Evolutionary conservation across 2,797 vertebrate species (phyloP).

Genomic region (Phalloptychus januarius): DNA sequence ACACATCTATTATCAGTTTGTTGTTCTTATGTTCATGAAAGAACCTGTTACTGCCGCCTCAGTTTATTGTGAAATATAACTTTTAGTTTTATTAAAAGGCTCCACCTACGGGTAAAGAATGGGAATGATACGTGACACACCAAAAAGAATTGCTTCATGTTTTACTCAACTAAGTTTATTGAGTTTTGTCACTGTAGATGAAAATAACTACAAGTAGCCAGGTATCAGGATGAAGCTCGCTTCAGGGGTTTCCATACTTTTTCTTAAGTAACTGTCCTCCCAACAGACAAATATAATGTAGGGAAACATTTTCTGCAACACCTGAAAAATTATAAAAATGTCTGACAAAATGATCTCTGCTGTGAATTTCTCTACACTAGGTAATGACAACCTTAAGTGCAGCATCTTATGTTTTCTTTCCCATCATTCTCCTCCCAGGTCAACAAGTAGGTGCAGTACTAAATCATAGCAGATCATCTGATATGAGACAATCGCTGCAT

Average conservation of each 20-base stretch:
- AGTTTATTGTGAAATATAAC: background rate
- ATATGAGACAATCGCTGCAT: slow-evolving; percentile 44
- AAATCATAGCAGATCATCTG: slow-evolving; percentile 55
- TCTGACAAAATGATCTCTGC: background rate
- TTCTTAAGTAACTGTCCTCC: background rate
- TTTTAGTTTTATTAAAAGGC: background rate
- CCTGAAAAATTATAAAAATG: background rate
- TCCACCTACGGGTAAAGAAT: background rate
- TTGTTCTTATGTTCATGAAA: background rate
- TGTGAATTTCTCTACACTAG: background rate
- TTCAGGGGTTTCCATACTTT: background rate
- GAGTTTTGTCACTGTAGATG: background rate
- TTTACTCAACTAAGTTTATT: background rate
- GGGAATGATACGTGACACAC: background rate
- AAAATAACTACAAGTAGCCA: background rate
- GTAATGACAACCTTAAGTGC: slow-evolving; percentile 52
- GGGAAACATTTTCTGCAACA: background rate
- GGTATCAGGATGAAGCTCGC: too few relatives aligned
- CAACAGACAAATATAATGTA: background rate
- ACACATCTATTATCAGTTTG: background rate
- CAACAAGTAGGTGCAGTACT: slow-evolving; percentile 58
- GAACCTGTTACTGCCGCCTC: background rate
- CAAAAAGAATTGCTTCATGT: background rate
- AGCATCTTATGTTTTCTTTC: slow-evolving; percentile 30
- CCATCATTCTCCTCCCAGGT: slow-evolving; percentile 65